phyloP scores from a whole-genome alignment of 2,113 vertebrate genomes.

The Pseudopipra pipra region DNA sequence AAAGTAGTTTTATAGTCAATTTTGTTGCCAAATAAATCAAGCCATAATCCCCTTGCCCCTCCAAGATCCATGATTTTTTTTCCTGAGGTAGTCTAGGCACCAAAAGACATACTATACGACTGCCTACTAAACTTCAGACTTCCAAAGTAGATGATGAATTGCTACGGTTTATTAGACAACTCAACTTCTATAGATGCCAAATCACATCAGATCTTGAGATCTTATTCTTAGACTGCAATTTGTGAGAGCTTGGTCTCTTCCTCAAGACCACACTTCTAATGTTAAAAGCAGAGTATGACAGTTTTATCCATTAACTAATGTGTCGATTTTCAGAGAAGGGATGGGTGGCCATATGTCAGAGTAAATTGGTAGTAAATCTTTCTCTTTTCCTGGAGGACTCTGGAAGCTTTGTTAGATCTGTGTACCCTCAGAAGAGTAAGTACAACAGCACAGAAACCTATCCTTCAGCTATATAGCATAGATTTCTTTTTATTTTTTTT shows the following conservation, averaged over 20 bases:
- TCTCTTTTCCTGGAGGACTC: not conserved
- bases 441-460: rapidly evolving
- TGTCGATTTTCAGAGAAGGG: not conserved
- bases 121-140: conserved; percentile 44
- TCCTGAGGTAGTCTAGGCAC: not conserved
- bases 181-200: conserved; percentile 28
- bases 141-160: conserved; percentile 33
- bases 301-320: conserved; percentile 4
- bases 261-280: conserved; percentile 4
- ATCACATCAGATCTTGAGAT: conserved; percentile 30
- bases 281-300: conserved; percentile 3
- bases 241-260: not conserved
- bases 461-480: not conserved
- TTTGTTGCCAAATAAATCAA: conserved; percentile 67
- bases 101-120: conserved; percentile 1
- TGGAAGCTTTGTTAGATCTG: not conserved
- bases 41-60: conserved; percentile 11
- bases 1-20: conserved; percentile 63
- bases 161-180: conserved; percentile 43
- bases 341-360: not conserved
- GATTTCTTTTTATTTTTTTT: not conserved
- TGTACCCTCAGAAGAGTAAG: not conserved
- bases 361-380: not conserved
- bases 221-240: conserved; percentile 11
- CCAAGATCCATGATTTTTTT: conserved; percentile 24